Evolutionary conservation across 2,888 invertebrate genomes (phyloP), one percentile per base, ranked within the genome.

Genomic region (Cordylochernes scorpioides): DNA sequence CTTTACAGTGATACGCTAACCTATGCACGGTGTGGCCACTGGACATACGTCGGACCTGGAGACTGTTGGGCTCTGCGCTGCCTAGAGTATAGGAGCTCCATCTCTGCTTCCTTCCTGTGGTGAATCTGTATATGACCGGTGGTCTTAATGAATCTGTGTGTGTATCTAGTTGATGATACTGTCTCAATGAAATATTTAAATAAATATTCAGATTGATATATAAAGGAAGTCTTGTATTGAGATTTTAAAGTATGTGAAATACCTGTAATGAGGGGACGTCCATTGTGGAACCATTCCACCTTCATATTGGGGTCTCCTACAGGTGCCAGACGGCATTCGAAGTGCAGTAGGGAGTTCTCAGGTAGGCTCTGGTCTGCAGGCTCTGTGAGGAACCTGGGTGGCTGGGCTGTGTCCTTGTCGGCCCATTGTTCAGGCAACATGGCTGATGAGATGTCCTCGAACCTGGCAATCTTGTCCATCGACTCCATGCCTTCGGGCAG

Each of bases 271-370:
- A 54, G 44, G 4, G 50, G 49, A 28, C 47, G 43, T 31, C 46
- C 46, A 40, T 55, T 50, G 34, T 46, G 46, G 41, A 41, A 52
- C 53, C 53, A 54, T 34, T 54, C 53, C 9, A 55, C 48, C 36
- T 27, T 37, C 14, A 88, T 61, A 40, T 73, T 71, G 1, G 84
- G 67, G 56, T 88, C 88, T 31, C 84, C 84, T 2, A 86, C 82
- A 8, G 88, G 88, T 1, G 84, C 78, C 17, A 97, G 59, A 5
- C 86, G 84, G 2, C 84, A 84, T 57, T 88, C 88, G 44, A 91
- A 59, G 53, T 88, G 88, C 33, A 80, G 74, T 28, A 38, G 29
- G 15, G 31, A 25, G 15, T 38, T 38, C n/a, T 38, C 38, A 57
- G 66, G 62, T 24, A 86, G 58, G 13, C 71, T 67, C 35, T 77